Percentiles rank a stretch among this genome's conserved stretches.
Conservation (phyloP, 2,113 vertebrate species). For the Silurus asotus region DNA sequence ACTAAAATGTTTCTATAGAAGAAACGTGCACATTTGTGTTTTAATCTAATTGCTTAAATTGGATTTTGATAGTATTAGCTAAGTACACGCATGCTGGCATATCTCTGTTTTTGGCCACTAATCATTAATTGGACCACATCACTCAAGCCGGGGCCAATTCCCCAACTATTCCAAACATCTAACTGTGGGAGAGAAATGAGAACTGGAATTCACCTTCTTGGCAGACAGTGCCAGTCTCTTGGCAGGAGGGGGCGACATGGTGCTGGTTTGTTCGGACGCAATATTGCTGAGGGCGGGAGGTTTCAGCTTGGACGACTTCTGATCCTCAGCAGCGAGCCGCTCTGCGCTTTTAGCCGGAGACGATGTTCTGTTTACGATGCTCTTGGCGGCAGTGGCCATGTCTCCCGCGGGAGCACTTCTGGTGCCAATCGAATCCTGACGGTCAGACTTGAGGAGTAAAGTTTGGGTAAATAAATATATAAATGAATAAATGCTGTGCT, state of each 20-base stretch:
- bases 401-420: constrained; percentile 68
- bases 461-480: background rate
- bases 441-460: background rate
- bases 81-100: background rate
- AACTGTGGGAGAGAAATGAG: background rate
- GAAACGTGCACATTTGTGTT: background rate
- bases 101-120: background rate
- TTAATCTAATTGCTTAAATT: background rate
- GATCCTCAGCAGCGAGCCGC: constrained; percentile 55
- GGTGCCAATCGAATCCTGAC: constrained; percentile 62
- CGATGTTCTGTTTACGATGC: constrained; percentile 50
- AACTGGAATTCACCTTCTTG: constrained; percentile 81
- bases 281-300: constrained; percentile 62
- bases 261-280: constrained; percentile 64
- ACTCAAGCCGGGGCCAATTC: background rate
- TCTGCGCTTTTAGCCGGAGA: constrained; percentile 69
- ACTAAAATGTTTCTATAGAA: background rate
- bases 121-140: background rate
- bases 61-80: background rate
- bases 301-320: constrained; percentile 69
- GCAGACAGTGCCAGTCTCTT: constrained; percentile 84
- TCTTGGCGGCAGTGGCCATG: constrained; percentile 61
- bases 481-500: background rate
- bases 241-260: constrained; percentile 82
- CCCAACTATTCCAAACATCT: background rate